These are phyloP conservation scores for Micrastur ruficollis DNA, from an alignment of 2,797 vertebrate genomes.

Conservation along the genomic window DNA sequence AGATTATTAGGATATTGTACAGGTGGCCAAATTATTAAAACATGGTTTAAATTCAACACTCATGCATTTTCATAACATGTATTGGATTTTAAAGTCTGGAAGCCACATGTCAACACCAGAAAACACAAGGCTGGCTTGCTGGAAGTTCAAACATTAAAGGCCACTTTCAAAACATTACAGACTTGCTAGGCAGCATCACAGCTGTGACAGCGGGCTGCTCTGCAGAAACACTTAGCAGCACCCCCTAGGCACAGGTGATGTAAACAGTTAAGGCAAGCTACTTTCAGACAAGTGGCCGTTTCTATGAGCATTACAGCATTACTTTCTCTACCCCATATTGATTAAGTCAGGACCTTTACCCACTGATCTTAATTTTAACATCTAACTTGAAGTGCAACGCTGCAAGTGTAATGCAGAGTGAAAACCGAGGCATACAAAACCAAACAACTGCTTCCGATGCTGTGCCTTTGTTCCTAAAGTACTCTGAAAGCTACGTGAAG, in stretches of 20 bases:
- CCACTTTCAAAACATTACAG: neutral
- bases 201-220: neutral
- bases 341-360: neutral
- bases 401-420: fast-evolving
- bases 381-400: neutral
- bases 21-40: conserved; percentile 70
- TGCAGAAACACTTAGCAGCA: neutral
- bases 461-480: neutral
- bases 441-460: neutral
- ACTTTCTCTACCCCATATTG: neutral
- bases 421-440: neutral
- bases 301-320: neutral
- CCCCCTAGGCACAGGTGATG: neutral
- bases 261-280: neutral
- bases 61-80: neutral
- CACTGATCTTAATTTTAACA: neutral
- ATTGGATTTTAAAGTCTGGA: conserved; percentile 47
- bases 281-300: neutral
- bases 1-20: conserved; percentile 53
- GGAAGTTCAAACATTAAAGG: conserved; percentile 25
- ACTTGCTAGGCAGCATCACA: neutral
- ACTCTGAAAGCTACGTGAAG: neutral
- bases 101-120: conserved; percentile 54
- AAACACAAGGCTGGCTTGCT: neutral
- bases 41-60: conserved; percentile 52